These are phyloP conservation scores for Drosophila lacicola DNA, from an alignment of 2,888 invertebrate genomes.

Conservation along the genomic window DNA sequence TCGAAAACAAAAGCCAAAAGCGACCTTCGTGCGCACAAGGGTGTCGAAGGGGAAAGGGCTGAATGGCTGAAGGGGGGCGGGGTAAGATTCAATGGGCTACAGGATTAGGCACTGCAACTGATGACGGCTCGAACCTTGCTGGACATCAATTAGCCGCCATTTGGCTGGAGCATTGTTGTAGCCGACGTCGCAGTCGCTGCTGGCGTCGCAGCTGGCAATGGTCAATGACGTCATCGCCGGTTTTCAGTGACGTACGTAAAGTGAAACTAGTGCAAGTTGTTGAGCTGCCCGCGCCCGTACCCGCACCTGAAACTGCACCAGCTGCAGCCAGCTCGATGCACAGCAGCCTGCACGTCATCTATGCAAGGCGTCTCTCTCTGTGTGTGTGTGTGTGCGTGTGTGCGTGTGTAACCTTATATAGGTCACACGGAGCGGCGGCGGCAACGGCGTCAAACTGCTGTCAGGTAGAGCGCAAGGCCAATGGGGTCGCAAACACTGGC, in stretches of 20 bases:
- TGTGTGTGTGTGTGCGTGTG: constrained; percentile 2
- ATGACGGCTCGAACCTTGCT: neutral
- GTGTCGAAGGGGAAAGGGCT: no score
- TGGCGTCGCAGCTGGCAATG: constrained; percentile 24
- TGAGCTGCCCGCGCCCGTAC: neutral
- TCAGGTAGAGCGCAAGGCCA: constrained; percentile 70
- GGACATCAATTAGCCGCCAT: constrained; percentile 55
- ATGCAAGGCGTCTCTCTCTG: constrained; percentile 9
- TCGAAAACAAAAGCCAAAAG: neutral
- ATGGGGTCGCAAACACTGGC: constrained; percentile 27
- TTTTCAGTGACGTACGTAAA: constrained; percentile 45
- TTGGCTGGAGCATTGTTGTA: constrained; percentile 16
- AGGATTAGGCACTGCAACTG: constrained; percentile 2
- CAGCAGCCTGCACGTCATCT: constrained; percentile 23
- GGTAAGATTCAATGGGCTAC: neutral
- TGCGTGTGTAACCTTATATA: constrained; percentile 54
- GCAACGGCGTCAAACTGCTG: constrained; percentile 52
- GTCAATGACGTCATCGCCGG: constrained; percentile 54
- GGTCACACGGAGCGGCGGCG: constrained; percentile 51
- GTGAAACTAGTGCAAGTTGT: constrained; percentile 44
- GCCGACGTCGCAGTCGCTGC: neutral
- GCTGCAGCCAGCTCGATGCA: constrained; percentile 6
- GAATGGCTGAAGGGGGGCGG: neutral
- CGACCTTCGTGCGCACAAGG: constrained; percentile 2
- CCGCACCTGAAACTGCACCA: neutral